Conservation (phyloP, 92 coral and sea anemone genomes). For the Porites lobata region DNA sequence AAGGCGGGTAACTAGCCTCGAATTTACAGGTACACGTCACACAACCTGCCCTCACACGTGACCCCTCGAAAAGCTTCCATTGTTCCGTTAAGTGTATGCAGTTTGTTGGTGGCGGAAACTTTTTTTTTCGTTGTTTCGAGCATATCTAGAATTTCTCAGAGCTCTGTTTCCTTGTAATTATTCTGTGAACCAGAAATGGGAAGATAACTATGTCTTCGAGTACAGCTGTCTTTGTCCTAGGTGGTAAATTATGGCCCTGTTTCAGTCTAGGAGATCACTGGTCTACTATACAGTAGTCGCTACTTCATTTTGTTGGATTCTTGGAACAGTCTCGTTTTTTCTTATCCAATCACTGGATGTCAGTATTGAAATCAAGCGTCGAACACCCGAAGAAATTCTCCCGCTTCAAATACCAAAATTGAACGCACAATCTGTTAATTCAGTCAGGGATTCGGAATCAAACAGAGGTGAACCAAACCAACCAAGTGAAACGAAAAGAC, state of each 20-base stretch:
- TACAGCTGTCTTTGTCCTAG: neutral
- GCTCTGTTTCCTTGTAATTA: neutral
- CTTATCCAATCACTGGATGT: constrained; percentile 89
- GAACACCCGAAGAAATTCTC: constrained; percentile 68
- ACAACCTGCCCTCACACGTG: constrained; percentile 52
- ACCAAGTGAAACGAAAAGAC: constrained; percentile 14
- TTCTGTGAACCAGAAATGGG: constrained; percentile 10
- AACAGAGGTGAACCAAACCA: constrained; percentile 23
- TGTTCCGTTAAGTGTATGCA: constrained; percentile 34
- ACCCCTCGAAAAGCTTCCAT: constrained; percentile 36
- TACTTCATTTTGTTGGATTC: constrained; percentile 92
- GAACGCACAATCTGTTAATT: constrained; percentile 58
- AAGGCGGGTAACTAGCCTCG: neutral
- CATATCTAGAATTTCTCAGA: neutral
- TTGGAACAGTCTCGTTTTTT: constrained; percentile 92
- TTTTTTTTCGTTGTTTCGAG: neutral
- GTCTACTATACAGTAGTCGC: constrained; percentile 88
- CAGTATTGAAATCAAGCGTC: constrained; percentile 82
- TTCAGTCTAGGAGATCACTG: constrained; percentile 85
- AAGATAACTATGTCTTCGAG: constrained; percentile 8
- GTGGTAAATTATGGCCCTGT: constrained; percentile 34
- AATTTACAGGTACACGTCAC: constrained; percentile 25
- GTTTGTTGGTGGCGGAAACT: constrained; percentile 10
- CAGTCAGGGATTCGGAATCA: neutral
- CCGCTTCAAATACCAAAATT: constrained; percentile 76